A percentile compares a stretch with the other conserved stretches of the same genome.
Conservation (phyloP, 2,797 vertebrate species). For the Bradypus variegatus region DNA sequence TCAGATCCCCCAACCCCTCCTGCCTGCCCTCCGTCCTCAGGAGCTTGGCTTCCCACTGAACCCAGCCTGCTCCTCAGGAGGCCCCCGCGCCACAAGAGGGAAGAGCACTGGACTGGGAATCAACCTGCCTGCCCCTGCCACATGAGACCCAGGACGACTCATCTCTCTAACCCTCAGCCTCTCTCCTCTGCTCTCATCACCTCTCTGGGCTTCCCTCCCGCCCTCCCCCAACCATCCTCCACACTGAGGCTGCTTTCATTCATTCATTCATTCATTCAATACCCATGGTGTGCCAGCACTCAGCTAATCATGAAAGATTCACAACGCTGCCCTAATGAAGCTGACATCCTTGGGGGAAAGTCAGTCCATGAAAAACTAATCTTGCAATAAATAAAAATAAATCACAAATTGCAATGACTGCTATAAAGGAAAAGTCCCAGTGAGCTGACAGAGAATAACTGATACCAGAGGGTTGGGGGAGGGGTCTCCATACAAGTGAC, state of each 20-base stretch:
- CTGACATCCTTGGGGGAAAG: not conserved
- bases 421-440: not conserved
- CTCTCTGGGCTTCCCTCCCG: not conserved
- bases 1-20: not conserved
- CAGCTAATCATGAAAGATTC: not conserved
- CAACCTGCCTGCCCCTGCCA: not conserved
- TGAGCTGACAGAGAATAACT: rapidly evolving
- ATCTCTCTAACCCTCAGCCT: not conserved
- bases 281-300: not conserved
- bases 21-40: not conserved
- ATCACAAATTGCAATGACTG: rapidly evolving
- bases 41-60: not conserved
- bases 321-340: not conserved
- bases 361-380: not conserved
- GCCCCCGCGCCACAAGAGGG: not conserved
- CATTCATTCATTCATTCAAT: not conserved
- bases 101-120: not conserved
- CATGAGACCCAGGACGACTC: not conserved
- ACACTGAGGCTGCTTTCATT: no score
- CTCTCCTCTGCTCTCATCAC: not conserved
- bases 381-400: not conserved
- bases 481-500: not conserved
- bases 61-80: not conserved
- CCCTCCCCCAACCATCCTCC: not conserved
- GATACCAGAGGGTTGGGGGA: not conserved